These are phyloP conservation scores for Torymus aiolomorphi DNA, from an alignment of 2,888 invertebrate genomes.

Conservation along the genomic window DNA sequence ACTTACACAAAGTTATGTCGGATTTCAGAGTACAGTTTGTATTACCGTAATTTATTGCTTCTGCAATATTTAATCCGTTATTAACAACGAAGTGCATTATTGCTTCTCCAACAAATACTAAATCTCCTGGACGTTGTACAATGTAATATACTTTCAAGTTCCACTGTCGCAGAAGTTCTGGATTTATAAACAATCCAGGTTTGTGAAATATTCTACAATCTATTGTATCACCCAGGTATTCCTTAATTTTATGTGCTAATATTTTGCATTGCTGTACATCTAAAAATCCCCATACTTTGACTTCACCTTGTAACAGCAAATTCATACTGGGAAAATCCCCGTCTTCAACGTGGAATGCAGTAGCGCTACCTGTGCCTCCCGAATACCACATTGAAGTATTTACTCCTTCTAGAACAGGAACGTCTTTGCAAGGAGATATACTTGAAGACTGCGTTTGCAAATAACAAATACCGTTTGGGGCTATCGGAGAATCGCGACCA, in stretches of 20 bases:
- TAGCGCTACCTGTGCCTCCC: background rate
- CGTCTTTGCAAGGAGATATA: too few species aligned
- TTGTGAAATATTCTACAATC: constrained; percentile 7
- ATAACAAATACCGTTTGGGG: too few species aligned
- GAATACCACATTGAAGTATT: background rate
- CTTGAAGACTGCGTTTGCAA: too few species aligned
- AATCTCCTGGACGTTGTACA: background rate
- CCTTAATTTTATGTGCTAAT: background rate
- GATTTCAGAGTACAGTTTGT: background rate
- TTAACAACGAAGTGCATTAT: background rate
- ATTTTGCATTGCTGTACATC: background rate
- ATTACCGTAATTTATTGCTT: too few species aligned
- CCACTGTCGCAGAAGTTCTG: background rate
- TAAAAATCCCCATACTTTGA: background rate
- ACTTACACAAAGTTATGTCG: background rate
- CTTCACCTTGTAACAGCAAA: background rate
- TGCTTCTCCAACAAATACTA: background rate
- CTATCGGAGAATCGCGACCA: too few species aligned
- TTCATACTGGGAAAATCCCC: background rate
- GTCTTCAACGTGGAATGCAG: too few species aligned
- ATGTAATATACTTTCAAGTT: background rate
- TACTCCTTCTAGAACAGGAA: background rate
- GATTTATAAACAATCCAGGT: background rate
- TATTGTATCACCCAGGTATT: too few species aligned
- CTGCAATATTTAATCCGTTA: background rate